Percentiles rank a stretch among this genome's conserved stretches.
These are phyloP conservation scores for Phataginus tetradactyla DNA, from an alignment of 2,797 vertebrate genomes.

Conservation along the genomic window DNA sequence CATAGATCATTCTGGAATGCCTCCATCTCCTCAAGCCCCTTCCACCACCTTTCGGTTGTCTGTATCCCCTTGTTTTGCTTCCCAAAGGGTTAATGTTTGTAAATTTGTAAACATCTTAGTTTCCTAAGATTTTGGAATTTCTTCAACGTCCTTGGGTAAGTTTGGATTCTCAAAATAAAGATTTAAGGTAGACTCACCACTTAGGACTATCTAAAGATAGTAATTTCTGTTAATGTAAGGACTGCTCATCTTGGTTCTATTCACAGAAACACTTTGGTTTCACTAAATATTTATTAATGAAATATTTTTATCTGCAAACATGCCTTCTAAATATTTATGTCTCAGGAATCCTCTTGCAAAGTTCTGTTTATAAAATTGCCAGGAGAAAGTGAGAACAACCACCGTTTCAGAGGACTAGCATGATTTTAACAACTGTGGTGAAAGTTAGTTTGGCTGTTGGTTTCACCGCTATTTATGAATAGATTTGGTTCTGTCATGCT, in stretches of 20 bases:
- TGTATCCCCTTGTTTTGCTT: not conserved
- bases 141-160: not conserved
- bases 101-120: not conserved
- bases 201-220: not conserved
- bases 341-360: not conserved
- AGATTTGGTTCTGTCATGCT: accelerated
- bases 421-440: accelerated
- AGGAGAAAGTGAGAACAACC: not conserved
- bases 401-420: not conserved
- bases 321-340: slow-evolving; percentile 55
- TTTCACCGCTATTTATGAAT: too few relatives aligned
- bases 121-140: not conserved
- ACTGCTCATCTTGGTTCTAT: not conserved
- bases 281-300: slow-evolving; percentile 67
- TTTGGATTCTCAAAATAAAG: not conserved
- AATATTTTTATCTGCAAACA: slow-evolving; percentile 19
- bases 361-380: not conserved
- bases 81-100: not conserved
- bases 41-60: accelerated
- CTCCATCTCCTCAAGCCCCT: too few relatives aligned
- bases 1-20: not conserved
- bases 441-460: not conserved
- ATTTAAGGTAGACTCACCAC: not conserved
- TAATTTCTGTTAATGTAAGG: not conserved
- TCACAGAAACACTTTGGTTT: slow-evolving; percentile 46